phyloP scores from a whole-genome alignment of 1,140 invertebrate species.

The Dolichoris vasculosae region DNA sequence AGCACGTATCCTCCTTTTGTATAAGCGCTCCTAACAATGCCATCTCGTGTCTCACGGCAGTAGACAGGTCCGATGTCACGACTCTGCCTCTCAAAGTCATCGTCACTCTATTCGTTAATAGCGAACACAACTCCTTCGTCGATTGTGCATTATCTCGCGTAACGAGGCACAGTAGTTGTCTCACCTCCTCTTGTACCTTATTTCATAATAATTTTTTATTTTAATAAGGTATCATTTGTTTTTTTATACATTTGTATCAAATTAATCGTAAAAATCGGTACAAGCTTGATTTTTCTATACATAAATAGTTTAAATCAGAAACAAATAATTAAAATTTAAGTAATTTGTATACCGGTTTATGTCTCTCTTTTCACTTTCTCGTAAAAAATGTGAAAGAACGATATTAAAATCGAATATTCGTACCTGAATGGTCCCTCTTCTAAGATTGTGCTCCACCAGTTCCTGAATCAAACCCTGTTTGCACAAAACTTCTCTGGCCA shows the following conservation, averaged over 20 bases:
- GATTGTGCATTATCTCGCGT: constrained; percentile 91
- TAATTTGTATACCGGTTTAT: too few species aligned
- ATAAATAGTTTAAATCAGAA: too few species aligned
- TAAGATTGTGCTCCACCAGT: constrained; percentile 91
- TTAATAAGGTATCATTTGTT: too few species aligned
- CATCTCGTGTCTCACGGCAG: constrained; percentile 90
- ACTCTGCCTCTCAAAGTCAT: constrained; percentile 82
- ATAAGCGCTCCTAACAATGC: constrained; percentile 90
- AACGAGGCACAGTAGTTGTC: constrained; percentile 91
- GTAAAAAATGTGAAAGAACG: background rate
- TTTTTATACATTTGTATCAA: too few species aligned
- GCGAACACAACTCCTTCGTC: constrained; percentile 88
- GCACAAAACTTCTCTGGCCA: constrained; percentile 86
- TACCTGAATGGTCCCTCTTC: constrained; percentile 82
- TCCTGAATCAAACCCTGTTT: constrained; percentile 92
- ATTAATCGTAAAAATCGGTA: too few species aligned
- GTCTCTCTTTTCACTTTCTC: too few species aligned
- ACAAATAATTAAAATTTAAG: too few species aligned
- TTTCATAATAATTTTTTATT: constrained; percentile 17
- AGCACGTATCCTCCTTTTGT: constrained; percentile 94
- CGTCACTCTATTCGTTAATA: constrained; percentile 89
- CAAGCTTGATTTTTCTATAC: too few species aligned
- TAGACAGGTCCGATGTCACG: constrained; percentile 82
- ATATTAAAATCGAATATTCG: background rate
- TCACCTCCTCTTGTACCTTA: constrained; percentile 88